Evolutionary conservation across 2,888 invertebrate genomes (phyloP).

Genomic region (Cerastis rubricosa): DNA sequence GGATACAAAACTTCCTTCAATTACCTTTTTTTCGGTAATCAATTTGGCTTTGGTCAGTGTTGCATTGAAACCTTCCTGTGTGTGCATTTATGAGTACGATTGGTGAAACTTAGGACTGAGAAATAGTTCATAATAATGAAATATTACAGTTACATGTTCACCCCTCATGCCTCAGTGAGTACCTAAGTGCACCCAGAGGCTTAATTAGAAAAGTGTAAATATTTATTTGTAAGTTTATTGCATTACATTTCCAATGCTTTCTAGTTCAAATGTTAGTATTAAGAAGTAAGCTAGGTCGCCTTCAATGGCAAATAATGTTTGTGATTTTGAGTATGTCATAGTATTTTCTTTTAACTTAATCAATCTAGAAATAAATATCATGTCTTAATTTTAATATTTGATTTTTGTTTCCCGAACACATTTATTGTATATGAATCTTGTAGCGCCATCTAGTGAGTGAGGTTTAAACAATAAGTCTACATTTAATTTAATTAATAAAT

Average conservation of each 20-base stretch:
- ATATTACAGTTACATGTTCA: constrained; percentile 16
- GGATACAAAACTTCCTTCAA: not conserved
- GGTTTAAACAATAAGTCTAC: constrained; percentile 37
- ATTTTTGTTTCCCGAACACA: constrained; percentile 39
- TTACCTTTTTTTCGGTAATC: constrained; percentile 7
- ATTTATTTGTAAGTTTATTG: constrained; percentile 70
- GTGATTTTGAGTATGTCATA: constrained; percentile 68
- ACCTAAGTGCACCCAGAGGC: constrained; percentile 46
- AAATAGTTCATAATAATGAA: constrained; percentile 21
- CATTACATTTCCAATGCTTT: constrained; percentile 85
- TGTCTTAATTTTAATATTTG: constrained; percentile 41
- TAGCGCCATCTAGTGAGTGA: constrained; percentile 65
- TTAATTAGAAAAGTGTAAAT: constrained; percentile 65
- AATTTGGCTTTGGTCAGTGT: constrained; percentile 45
- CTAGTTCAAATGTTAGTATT: constrained; percentile 79
- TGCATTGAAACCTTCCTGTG: constrained; percentile 33
- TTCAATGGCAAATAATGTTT: constrained; percentile 71
- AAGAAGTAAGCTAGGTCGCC: constrained; percentile 68
- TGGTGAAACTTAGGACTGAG: constrained; percentile 11
- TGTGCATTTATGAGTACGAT: constrained; percentile 63
- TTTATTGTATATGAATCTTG: constrained; percentile 35
- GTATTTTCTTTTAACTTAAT: constrained; percentile 59
- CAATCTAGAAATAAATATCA: constrained; percentile 46
- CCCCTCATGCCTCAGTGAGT: constrained; percentile 44
- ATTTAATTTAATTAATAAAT: too few relatives aligned